Percentiles rank a stretch among this genome's conserved stretches.
Conservation (phyloP, 2,888 invertebrate species). For the Corbicula japonica region DNA sequence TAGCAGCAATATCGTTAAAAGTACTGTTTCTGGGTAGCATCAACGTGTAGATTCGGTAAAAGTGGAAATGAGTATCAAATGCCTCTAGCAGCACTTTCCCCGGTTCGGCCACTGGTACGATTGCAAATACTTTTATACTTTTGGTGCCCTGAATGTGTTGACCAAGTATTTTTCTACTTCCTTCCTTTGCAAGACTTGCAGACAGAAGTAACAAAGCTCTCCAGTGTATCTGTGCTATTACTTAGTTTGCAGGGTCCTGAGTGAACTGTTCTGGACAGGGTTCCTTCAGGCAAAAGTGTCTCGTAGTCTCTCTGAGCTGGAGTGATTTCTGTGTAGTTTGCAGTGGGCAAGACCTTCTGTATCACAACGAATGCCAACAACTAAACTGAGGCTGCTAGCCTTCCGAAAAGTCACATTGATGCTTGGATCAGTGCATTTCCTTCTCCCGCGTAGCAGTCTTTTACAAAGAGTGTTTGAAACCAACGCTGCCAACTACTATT, state of each 20-base stretch:
- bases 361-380: no score
- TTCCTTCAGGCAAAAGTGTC: background rate
- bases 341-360: no score
- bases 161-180: slow-evolving; percentile 6
- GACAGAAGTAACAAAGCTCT: background rate
- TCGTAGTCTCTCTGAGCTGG: background rate
- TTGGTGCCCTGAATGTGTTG: background rate
- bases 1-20: slow-evolving; percentile 6
- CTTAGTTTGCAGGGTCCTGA: background rate
- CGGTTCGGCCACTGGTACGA: background rate
- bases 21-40: background rate
- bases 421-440: background rate
- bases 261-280: background rate
- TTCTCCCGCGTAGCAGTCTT: background rate
- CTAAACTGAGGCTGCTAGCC: no score
- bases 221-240: background rate
- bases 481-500: no score
- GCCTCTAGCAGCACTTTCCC: background rate
- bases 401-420: no score
- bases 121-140: background rate
- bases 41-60: slow-evolving; percentile 8
- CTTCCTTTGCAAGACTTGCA: slow-evolving; percentile 1
- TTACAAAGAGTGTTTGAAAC: background rate
- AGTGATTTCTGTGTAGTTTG: background rate
- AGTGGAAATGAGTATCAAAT: slow-evolving; percentile 38